Percentiles rank a stretch among this genome's conserved stretches.
Evolutionary conservation across 37 sponge, comb jelly and placozoan species (phyloP).

Genomic region (Spongia lamella): DNA sequence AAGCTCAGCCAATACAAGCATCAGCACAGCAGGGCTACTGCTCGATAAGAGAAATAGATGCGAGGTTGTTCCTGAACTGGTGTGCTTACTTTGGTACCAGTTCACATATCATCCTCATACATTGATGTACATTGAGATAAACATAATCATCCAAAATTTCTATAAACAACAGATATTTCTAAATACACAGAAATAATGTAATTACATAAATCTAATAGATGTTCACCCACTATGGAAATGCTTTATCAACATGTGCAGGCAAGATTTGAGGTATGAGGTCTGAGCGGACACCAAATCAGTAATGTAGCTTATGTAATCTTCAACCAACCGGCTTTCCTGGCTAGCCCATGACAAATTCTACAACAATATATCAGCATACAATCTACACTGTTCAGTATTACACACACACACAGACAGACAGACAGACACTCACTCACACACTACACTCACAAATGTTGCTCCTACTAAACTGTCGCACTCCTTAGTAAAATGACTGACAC

Average conservation of each 20-base stretch:
- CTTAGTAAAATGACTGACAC: slow-evolving; percentile 48
- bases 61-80: no score
- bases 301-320: slow-evolving; percentile 64
- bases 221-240: slow-evolving; percentile 1
- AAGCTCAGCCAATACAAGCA: slow-evolving; percentile 23
- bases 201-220: background rate
- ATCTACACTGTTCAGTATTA: no score
- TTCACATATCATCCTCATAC: slow-evolving; percentile 15
- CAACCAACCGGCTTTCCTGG: slow-evolving; percentile 21
- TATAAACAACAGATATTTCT: background rate
- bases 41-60: no score
- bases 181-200: background rate
- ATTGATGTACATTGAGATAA: slow-evolving; percentile 38
- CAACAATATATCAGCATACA: no score
- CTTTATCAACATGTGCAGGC: slow-evolving; percentile 38
- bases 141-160: background rate
- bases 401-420: background rate
- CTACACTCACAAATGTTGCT: slow-evolving; percentile 54
- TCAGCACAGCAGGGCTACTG: slow-evolving; percentile 19
- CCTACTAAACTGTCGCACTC: slow-evolving; percentile 52
- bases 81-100: slow-evolving; percentile 23
- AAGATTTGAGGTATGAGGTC: slow-evolving; percentile 53
- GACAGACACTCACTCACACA: background rate
- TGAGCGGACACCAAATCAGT: slow-evolving; percentile 63
- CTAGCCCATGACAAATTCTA: slow-evolving; percentile 60